These are phyloP conservation scores for Gallirallus australis DNA, from an alignment of 2,797 vertebrate genomes.

Conservation along the genomic window DNA sequence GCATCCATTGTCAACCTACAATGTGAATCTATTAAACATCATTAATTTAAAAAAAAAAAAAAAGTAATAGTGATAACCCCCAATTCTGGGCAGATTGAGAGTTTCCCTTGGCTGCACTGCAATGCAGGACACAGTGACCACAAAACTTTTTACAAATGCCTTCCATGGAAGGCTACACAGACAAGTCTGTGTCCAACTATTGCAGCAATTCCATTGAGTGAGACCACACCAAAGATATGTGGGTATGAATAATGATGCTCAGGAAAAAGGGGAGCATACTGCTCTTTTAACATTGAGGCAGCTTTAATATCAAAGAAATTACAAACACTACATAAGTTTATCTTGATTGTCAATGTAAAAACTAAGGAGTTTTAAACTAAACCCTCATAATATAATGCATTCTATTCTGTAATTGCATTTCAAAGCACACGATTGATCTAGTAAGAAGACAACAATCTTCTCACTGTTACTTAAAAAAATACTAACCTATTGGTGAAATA, in stretches of 20 bases:
- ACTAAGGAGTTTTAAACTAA: not conserved
- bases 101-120: not conserved
- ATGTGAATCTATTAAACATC: not conserved
- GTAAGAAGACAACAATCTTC: not conserved
- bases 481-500: not conserved
- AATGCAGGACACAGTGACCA: not conserved
- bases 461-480: not conserved
- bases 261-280: not conserved
- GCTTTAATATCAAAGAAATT: not conserved
- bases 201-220: not conserved
- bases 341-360: not conserved
- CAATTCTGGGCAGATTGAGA: not conserved
- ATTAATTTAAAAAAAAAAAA: not conserved
- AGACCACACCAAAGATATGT: not conserved
- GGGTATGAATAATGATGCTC: not conserved
- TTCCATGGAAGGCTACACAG: not conserved
- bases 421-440: not conserved
- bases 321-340: accelerated
- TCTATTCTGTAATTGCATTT: not conserved
- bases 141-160: not conserved
- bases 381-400: not conserved
- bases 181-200: not conserved
- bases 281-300: not conserved
- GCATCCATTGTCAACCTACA: not conserved
- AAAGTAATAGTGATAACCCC: not conserved